Evolutionary conservation across 2,888 invertebrate genomes (phyloP).

Genomic region (Saturnia pavonia): DNA sequence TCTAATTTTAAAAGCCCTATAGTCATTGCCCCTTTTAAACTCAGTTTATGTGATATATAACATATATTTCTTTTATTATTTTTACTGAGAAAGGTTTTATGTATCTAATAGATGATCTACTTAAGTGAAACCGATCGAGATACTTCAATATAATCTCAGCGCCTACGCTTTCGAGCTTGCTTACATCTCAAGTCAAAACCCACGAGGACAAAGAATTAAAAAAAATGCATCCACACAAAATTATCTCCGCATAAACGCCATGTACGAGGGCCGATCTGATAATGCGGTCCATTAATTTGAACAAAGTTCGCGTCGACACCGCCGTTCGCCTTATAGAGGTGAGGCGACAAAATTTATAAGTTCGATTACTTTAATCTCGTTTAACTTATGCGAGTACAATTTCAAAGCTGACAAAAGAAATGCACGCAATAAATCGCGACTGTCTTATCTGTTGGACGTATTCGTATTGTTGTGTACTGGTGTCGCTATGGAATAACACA

Average conservation of each 20-base stretch:
- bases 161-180: conserved; percentile 40
- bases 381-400: conserved; percentile 82
- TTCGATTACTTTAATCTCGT: conserved; percentile 82
- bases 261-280: conserved; percentile 79
- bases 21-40: neutral
- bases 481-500: conserved; percentile 66
- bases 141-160: conserved; percentile 36
- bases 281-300: conserved; percentile 80
- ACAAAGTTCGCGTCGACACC: conserved; percentile 81
- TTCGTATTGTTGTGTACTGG: conserved; percentile 73
- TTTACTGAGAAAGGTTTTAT: neutral
- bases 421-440: conserved; percentile 78
- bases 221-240: conserved; percentile 70
- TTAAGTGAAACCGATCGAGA: conserved; percentile 22
- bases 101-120: conserved; percentile 22
- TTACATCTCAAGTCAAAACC: conserved; percentile 42
- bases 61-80: neutral
- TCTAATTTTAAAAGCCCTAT: neutral
- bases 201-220: conserved; percentile 59
- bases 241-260: conserved; percentile 81
- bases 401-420: conserved; percentile 83
- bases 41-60: neutral
- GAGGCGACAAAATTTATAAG: conserved; percentile 82
- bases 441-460: conserved; percentile 75
- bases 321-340: conserved; percentile 78